Conservation (phyloP, 2,797 vertebrate genomes). For the Caiman crocodilus region DNA sequence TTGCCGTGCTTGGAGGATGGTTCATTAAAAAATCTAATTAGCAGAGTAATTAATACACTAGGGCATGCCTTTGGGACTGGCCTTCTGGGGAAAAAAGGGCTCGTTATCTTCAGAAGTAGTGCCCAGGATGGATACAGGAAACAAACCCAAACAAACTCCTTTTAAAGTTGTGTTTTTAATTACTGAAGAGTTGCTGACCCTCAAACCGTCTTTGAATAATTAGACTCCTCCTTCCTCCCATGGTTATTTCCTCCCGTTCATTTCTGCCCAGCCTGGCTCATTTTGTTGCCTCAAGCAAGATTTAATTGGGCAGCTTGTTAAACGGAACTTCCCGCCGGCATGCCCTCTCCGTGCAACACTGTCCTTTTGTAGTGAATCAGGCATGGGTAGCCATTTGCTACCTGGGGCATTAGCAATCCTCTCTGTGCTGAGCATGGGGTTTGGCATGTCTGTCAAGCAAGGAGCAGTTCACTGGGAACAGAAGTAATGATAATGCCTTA, state of each 20-base stretch:
- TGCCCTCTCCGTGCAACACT: neutral
- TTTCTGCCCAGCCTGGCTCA: neutral
- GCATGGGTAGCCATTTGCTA: neutral
- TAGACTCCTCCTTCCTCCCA: accelerated
- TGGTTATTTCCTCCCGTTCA: neutral
- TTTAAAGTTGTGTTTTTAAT: slow-evolving; percentile 64
- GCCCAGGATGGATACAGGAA: accelerated
- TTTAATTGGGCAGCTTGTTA: neutral
- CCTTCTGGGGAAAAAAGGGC: neutral
- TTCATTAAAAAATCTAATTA: slow-evolving; percentile 71
- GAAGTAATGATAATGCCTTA: neutral
- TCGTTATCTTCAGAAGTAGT: slow-evolving; percentile 42
- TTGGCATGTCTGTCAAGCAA: neutral
- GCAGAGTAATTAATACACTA: slow-evolving; percentile 61
- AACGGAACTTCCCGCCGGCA: neutral
- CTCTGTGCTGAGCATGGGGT: neutral
- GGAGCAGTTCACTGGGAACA: neutral
- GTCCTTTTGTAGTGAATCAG: neutral
- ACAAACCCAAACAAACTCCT: neutral
- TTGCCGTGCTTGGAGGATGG: neutral
- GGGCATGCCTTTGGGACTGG: slow-evolving; percentile 29
- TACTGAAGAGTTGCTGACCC: slow-evolving; percentile 42
- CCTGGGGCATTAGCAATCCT: neutral
- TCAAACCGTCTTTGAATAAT: neutral
- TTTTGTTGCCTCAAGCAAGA: neutral